Evolutionary conservation across 2,888 invertebrate genomes (phyloP), one percentile per base, ranked within the genome.

Genomic region (Hydroisotoma schaefferi): DNA sequence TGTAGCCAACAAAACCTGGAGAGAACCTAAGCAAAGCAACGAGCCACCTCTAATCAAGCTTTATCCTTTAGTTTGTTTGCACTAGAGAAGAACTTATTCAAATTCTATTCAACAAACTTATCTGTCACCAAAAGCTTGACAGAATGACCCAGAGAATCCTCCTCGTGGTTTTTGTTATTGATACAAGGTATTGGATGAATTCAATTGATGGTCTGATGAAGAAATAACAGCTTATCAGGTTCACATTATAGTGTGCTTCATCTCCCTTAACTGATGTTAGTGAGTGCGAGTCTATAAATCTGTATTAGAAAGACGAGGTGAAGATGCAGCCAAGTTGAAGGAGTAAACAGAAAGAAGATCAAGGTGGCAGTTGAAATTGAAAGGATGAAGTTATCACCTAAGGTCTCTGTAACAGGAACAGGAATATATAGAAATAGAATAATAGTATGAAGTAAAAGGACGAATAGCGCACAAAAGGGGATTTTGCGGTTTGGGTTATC

Each of bases 321-420:
- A 40, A 20, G 40, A 40, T 40, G 15, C 40, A 40, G n/a, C 40
- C 40, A 40, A 40, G 40, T 40, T 40, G 40, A 40, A 40, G 40
- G 40, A 40, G 40, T 40, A 40, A 40, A 40, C n/a, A 40, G n/a
- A 15, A 15, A 40, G 4, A 20, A 40, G 40, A 40, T 15, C 40
- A 40, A 10, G n/a, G 15, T 40, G 5, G 8, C n/a, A 40, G 15
- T 40, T 40, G n/a, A 18, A 40, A 40, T 10, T 38, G 38, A 53
- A 38, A 37, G 54, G 49, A 61, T 61, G 44, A 59, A 57, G 61
- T 57, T 61, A 61, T 57, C 57, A 54, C 57, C 5, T 28, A 54
- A 33, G 57, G 40, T 33, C 33, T 33, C 33, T 33, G 6, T 33
- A 40, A 4, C 40, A 40, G 5, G n/a, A n/a, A n/a, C n/a, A n/a